These are phyloP conservation scores for Aporophyla lueneburgensis DNA, from an alignment of 2,888 invertebrate species.

Conservation along the genomic window DNA sequence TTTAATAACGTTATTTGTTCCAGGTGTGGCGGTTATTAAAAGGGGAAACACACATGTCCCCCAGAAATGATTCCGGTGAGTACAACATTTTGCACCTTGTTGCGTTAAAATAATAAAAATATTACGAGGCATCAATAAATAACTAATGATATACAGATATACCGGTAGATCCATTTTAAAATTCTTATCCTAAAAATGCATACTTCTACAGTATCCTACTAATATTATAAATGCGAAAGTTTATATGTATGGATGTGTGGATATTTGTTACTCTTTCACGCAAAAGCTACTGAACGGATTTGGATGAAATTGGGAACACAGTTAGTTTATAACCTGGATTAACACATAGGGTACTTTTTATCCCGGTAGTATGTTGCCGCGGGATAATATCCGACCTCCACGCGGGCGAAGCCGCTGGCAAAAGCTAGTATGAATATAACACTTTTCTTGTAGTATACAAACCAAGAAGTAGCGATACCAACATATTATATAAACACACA, in stretches of 20 bases:
- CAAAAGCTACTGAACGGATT: no score
- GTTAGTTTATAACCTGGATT: no score
- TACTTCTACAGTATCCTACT: neutral
- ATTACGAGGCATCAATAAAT: neutral
- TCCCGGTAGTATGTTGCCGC: no score
- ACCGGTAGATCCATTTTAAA: neutral
- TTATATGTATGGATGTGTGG: no score
- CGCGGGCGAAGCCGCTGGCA: no score
- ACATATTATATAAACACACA: neutral
- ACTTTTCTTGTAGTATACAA: neutral
- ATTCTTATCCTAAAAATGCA: neutral
- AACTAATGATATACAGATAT: neutral
- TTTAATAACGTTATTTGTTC: constrained; percentile 72
- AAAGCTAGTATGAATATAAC: no score
- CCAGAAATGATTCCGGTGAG: constrained; percentile 89
- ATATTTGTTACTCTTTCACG: no score
- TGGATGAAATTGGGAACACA: no score
- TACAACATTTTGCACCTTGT: constrained; percentile 29
- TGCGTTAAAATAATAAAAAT: neutral
- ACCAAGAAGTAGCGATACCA: neutral
- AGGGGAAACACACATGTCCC: constrained; percentile 86
- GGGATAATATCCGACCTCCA: no score
- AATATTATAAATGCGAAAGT: no score
- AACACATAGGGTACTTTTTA: no score
- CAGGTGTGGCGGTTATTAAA: constrained; percentile 75